Percentiles rank a stretch among this genome's conserved stretches.
Conservation (phyloP, 2,797 vertebrate genomes). For the Microctenopoma lineatum region DNA sequence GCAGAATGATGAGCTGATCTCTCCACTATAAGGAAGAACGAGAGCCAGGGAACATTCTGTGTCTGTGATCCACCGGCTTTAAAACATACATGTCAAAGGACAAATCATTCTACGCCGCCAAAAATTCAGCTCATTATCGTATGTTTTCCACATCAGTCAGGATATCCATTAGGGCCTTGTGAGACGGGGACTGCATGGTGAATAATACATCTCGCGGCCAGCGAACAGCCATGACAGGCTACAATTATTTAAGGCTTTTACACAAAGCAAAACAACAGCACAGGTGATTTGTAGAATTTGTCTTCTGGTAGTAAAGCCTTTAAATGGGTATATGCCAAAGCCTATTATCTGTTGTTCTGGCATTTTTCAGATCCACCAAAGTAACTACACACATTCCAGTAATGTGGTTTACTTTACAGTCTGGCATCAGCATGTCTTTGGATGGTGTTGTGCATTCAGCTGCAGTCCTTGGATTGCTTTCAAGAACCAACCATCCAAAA, state of each 20-base stretch:
- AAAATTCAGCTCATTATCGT: slow-evolving; percentile 24
- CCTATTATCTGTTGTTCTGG: slow-evolving; percentile 20
- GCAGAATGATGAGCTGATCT: too few species aligned
- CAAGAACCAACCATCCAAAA: background rate
- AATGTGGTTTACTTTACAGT: background rate
- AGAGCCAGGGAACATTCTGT: background rate
- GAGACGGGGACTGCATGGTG: slow-evolving; percentile 27
- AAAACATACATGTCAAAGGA: slow-evolving; percentile 1
- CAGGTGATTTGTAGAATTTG: slow-evolving; percentile 53
- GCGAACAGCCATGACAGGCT: slow-evolving; percentile 51
- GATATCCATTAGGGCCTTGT: slow-evolving; percentile 42
- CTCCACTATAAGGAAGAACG: too few species aligned
- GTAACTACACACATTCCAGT: slow-evolving; percentile 2
- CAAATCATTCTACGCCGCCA: slow-evolving; percentile 31
- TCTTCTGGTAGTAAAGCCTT: slow-evolving; percentile 42
- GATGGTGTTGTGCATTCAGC: background rate
- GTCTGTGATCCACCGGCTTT: background rate
- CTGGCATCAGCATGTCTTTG: background rate
- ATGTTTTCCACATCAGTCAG: slow-evolving; percentile 36
- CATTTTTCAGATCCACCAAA: slow-evolving; percentile 12
- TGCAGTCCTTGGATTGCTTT: background rate
- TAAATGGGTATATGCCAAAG: slow-evolving; percentile 22
- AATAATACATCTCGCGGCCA: slow-evolving; percentile 49
- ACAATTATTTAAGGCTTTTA: slow-evolving; percentile 57
- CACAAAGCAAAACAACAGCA: slow-evolving; percentile 44